Evolutionary conservation across 2,113 vertebrate species (phyloP).

Genomic region (Engystomops pustulosus): DNA sequence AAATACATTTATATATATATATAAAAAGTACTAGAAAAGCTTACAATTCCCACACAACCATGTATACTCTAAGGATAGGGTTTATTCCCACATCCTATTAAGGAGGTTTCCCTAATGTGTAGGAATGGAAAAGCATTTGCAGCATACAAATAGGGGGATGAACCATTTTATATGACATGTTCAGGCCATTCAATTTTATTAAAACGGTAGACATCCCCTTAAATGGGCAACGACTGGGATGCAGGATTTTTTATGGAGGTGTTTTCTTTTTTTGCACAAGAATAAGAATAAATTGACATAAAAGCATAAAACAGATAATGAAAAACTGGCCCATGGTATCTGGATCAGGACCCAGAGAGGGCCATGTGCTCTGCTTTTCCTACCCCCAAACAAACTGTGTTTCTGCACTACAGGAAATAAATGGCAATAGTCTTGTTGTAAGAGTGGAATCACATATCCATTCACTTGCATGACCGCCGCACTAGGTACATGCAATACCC

Average conservation of each 20-base stretch:
- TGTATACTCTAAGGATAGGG: slow-evolving; percentile 19
- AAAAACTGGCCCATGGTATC: background rate
- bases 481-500: slow-evolving; percentile 26
- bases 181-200: too few species aligned
- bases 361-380: background rate
- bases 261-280: background rate
- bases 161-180: too few species aligned
- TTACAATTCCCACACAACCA: slow-evolving; percentile 32
- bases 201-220: too few species aligned
- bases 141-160: background rate
- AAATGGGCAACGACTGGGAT: background rate
- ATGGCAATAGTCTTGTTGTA: background rate
- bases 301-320: background rate
- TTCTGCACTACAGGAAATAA: slow-evolving; percentile 19
- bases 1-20: slow-evolving; percentile 41
- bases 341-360: background rate
- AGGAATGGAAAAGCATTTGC: background rate
- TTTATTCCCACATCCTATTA: background rate
- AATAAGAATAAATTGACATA: slow-evolving; percentile 20
- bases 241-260: background rate
- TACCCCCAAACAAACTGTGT: background rate
- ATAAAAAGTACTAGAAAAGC: background rate
- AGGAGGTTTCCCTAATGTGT: background rate
- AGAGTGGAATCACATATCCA: slow-evolving; percentile 3
- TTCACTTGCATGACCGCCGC: slow-evolving; percentile 1